Percentiles rank a stretch among this genome's conserved stretches.
Evolutionary conservation across 2,113 vertebrate species (phyloP).

Genomic region (Chunga burmeisteri): DNA sequence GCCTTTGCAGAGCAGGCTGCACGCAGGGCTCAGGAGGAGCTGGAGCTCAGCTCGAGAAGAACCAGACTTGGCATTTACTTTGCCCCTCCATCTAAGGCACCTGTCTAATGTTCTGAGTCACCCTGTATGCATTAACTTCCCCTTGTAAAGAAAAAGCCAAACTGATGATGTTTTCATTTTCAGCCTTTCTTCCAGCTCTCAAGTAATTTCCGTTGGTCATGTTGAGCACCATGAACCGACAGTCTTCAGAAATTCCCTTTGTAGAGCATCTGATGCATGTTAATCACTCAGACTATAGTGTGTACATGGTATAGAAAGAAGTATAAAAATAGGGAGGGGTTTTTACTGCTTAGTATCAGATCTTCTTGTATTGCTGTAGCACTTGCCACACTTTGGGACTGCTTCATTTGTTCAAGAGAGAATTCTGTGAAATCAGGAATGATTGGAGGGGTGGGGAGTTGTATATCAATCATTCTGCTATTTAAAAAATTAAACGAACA

Average conservation of each 20-base stretch:
- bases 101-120: neutral
- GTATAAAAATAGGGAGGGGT: neutral
- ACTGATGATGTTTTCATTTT: neutral
- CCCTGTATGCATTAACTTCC: neutral
- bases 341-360: neutral
- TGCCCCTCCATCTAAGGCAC: neutral
- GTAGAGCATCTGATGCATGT: too few relatives aligned
- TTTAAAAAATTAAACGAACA: neutral
- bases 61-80: neutral
- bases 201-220: neutral
- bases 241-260: neutral
- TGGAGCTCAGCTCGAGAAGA: neutral
- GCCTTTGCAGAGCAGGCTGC: neutral
- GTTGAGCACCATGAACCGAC: neutral
- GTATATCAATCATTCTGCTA: neutral
- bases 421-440: neutral
- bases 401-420: neutral
- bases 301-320: neutral
- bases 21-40: neutral
- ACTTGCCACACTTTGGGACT: neutral
- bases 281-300: neutral
- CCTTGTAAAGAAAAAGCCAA: neutral
- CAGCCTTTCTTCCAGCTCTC: neutral
- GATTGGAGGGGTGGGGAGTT: rapidly evolving
- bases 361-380: neutral